Evolutionary conservation across 2,113 vertebrate genomes (phyloP), one percentile per base, ranked within the genome.

Genomic region (Xiphophorus hellerii): DNA sequence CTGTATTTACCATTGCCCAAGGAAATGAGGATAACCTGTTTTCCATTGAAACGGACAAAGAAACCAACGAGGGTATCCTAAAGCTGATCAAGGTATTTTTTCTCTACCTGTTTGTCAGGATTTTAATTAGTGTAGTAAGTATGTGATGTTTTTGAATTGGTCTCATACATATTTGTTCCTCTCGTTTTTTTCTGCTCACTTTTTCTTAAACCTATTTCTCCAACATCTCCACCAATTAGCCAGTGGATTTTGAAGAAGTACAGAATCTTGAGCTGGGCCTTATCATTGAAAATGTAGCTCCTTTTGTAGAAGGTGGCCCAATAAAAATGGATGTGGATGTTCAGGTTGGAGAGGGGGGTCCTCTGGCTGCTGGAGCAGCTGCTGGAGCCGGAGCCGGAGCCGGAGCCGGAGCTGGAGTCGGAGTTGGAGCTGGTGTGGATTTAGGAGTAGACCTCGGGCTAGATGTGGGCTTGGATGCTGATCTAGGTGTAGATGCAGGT

Each of bases 51-150:
- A 96, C 96, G 28, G 96, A 98, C 85, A 86, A 89, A 64, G 25
- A 88, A 54, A 98, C 96, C 64, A 99, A 98, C n/a, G 95, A 97
- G 88, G 97, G 97, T 80, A 92, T 96, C 81, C 88, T 99, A 81
- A 96, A 89, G 90, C 90, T 98, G 39, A 72, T 94, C 28, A 95
- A 95, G 94, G 94, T 95, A 90, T 31, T 25, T 48, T 15, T 48
- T 48, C 44, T 58, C 10, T 58, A 22, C 25, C 17, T n/a, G 22
- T 35, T 7, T 58, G 22, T 58, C 22, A 25, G 20, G 2, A 10
- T 58, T 58, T 58, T 58, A 25, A 30, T 29, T 13, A 60, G 51
- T 54, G 72, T 17, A 58, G 2, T 17, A 39, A 44, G 12, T 67
- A 66, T 6, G 14, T 8, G 42, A 1, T 61, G 8, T 51, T 33